Percentiles rank a stretch among this genome's conserved stretches.
Evolutionary conservation across 1,140 invertebrate species (phyloP).

Genomic region (Bombus cullumanus): DNA sequence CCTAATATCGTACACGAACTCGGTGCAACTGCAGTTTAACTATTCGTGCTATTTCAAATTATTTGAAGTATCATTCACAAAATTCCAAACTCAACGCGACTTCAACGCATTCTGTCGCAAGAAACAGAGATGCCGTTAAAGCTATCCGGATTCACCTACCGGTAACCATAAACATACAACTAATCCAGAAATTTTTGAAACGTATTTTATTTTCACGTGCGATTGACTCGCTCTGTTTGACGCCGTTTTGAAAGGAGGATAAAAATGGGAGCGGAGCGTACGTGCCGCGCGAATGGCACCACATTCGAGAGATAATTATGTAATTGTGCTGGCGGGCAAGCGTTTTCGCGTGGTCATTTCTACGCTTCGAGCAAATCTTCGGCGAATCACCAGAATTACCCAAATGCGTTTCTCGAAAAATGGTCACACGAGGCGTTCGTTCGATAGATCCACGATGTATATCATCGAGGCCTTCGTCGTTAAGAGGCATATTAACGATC

Average conservation of each 20-base stretch:
- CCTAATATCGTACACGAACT: not conserved
- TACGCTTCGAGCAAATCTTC: conserved; percentile 36
- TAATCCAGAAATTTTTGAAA: conserved; percentile 6
- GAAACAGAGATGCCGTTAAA: not conserved
- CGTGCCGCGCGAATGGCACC: not conserved
- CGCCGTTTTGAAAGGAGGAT: conserved; percentile 36
- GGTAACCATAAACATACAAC: not conserved
- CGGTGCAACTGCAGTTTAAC: not conserved
- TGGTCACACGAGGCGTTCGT: not conserved
- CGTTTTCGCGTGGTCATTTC: conserved; percentile 17
- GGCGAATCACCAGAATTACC: conserved; percentile 9
- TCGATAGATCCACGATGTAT: not conserved
- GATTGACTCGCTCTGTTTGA: conserved; percentile 23
- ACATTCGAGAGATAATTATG: conserved; percentile 21
- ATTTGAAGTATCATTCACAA: not conserved
- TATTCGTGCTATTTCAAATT: not conserved
- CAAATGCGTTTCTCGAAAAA: not conserved
- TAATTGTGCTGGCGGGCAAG: conserved; percentile 24
- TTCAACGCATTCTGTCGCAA: not conserved
- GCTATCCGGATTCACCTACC: not conserved
- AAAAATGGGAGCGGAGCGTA: conserved; percentile 36
- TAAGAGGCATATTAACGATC: not conserved
- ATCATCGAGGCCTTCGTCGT: not conserved
- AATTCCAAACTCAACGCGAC: not conserved
- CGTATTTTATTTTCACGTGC: conserved; percentile 14